phyloP scores from a whole-genome alignment of 2,888 invertebrate species.

The Stratiomys singularior region DNA sequence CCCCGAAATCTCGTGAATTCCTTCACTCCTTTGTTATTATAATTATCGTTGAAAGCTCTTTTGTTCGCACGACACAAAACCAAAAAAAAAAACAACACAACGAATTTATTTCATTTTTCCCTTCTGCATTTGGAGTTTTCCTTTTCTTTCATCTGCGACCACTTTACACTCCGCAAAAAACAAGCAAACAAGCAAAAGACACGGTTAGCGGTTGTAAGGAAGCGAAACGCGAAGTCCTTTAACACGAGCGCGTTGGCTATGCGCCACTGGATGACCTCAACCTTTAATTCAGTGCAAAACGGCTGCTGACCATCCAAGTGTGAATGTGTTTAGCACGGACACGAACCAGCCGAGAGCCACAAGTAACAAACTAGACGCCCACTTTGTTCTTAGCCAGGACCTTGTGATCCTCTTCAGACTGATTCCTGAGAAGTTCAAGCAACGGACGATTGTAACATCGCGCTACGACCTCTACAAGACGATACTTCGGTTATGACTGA shows the following conservation, averaged over 20 bases:
- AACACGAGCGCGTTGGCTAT: too few relatives aligned
- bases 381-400: conserved; percentile 7
- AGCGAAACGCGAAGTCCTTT: too few relatives aligned
- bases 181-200: background rate
- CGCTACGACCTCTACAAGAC: conserved; percentile 40
- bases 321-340: background rate
- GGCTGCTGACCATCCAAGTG: background rate
- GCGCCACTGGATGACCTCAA: too few relatives aligned
- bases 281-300: too few relatives aligned
- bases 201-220: background rate
- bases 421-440: conserved; percentile 15
- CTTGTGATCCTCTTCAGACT: conserved; percentile 23
- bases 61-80: conserved; percentile 16
- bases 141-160: background rate
- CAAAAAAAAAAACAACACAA: background rate
- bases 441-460: conserved; percentile 33
- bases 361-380: background rate
- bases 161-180: background rate
- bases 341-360: background rate
- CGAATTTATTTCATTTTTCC: background rate
- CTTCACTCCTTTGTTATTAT: conserved; percentile 14
- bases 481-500: conserved; percentile 33
- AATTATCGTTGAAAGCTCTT: conserved; percentile 25
- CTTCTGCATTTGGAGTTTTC: background rate
- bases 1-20: background rate